These are phyloP conservation scores for Parnassius apollo DNA, from an alignment of 2,888 invertebrate species.

Conservation along the genomic window DNA sequence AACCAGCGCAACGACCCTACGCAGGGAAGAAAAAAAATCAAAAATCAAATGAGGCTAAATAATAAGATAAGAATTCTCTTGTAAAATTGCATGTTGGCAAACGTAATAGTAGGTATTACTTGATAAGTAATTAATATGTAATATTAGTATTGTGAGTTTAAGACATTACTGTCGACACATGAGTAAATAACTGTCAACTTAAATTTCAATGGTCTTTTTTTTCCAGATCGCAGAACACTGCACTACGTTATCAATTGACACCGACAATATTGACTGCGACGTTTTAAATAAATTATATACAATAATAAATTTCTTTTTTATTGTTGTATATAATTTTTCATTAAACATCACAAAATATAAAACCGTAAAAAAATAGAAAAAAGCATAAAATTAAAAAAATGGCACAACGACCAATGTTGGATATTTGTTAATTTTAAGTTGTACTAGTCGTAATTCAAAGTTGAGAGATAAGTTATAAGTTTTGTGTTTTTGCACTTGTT, in stretches of 20 bases:
- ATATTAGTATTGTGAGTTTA: no score
- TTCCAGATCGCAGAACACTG: conserved; percentile 49
- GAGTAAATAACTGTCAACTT: no score
- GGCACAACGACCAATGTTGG: conserved; percentile 79
- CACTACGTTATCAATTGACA: conserved; percentile 65
- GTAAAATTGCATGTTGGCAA: no score
- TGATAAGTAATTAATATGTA: no score
- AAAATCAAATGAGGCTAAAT: no score
- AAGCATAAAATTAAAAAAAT: conserved; percentile 73
- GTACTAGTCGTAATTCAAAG: conserved; percentile 58
- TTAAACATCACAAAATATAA: conserved; percentile 42
- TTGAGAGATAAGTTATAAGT: conserved; percentile 27
- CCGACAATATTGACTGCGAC: conserved; percentile 71
- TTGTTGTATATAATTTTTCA: conserved; percentile 30
- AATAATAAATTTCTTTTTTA: conserved; percentile 24
- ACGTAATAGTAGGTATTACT: no score
- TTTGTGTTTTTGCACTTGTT: conserved; percentile 30
- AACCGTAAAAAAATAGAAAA: conserved; percentile 69
- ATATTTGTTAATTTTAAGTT: conserved; percentile 64
- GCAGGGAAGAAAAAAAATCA: no score
- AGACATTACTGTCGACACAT: no score
- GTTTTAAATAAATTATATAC: conserved; percentile 33
- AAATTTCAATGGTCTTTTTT: conserved; percentile 14
- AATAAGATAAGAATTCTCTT: no score
- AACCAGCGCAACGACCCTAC: no score